Evolutionary conservation across 2,797 vertebrate species (phyloP).

Genomic region (Sus cebifrons): DNA sequence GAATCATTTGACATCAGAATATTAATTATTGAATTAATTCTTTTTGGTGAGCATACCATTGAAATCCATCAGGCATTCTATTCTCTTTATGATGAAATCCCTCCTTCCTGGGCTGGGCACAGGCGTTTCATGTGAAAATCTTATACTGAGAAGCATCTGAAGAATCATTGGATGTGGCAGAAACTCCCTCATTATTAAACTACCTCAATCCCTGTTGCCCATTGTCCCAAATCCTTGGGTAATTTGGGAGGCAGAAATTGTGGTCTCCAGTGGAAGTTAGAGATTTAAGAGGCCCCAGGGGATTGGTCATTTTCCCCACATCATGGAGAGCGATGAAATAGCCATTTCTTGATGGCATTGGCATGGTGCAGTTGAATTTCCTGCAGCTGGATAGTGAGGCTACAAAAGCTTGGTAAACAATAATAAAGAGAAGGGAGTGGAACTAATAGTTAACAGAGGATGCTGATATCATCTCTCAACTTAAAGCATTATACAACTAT

Average conservation of each 20-base stretch:
- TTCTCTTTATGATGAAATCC: neutral
- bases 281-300: constrained; percentile 2
- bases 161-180: neutral
- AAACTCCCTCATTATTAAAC: neutral
- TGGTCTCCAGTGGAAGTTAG: constrained; percentile 37
- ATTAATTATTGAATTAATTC: neutral
- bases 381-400: neutral
- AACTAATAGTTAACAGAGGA: neutral
- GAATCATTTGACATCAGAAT: constrained; percentile 14
- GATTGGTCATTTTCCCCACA: constrained; percentile 11
- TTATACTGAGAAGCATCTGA: neutral
- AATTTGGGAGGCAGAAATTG: constrained; percentile 35
- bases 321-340: constrained; percentile 51
- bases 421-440: neutral
- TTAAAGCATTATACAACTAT: constrained; percentile 70
- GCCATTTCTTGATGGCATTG: constrained; percentile 1
- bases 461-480: constrained; percentile 48
- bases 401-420: constrained; percentile 69
- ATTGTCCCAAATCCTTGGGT: neutral
- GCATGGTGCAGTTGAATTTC: neutral
- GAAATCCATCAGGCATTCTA: neutral
- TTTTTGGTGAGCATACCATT: neutral
- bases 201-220: neutral
- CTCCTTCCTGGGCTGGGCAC: neutral
- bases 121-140: neutral